Percentiles rank a stretch among this genome's conserved stretches.
Conservation (phyloP, 2,113 vertebrate genomes). For the Ptychochromis oligacanthus region DNA sequence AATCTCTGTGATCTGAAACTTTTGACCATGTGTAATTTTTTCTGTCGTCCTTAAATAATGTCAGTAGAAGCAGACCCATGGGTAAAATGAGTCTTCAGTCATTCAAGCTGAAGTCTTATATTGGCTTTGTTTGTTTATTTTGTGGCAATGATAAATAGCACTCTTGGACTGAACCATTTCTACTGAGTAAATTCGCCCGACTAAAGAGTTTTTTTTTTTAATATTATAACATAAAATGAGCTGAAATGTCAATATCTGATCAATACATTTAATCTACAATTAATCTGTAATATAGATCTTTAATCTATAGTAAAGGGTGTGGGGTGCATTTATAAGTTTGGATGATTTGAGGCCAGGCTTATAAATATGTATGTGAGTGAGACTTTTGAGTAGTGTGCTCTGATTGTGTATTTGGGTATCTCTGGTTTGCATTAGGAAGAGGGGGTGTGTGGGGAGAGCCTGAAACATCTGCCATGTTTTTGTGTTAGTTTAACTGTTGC, state of each 20-base stretch:
- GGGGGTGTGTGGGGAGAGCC: constrained; percentile 38
- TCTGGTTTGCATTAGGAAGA: constrained; percentile 74
- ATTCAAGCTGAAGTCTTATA: not conserved
- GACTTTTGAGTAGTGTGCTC: constrained; percentile 29
- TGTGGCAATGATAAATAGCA: not conserved
- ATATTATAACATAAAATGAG: constrained; percentile 1
- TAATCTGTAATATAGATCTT: too few species aligned
- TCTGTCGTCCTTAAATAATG: not conserved
- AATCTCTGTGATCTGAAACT: not conserved
- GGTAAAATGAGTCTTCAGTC: too few species aligned
- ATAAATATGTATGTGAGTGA: constrained; percentile 22
- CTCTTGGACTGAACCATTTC: not conserved
- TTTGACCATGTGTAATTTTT: too few species aligned
- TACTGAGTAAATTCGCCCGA: not conserved
- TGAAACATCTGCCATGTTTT: constrained; percentile 77
- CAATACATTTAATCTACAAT: constrained; percentile 7
- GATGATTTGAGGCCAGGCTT: constrained; percentile 35
- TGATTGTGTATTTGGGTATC: constrained; percentile 48
- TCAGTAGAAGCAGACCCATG: too few species aligned
- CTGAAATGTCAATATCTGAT: constrained; percentile 3
- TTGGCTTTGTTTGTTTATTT: not conserved
- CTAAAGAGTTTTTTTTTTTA: not conserved
- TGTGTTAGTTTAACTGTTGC: constrained; percentile 82
- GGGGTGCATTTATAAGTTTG: constrained; percentile 38
- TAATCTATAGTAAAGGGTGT: too few species aligned